These are phyloP conservation scores for Anagrus nilaparvatae DNA, from an alignment of 1,140 invertebrate genomes.

Conservation along the genomic window DNA sequence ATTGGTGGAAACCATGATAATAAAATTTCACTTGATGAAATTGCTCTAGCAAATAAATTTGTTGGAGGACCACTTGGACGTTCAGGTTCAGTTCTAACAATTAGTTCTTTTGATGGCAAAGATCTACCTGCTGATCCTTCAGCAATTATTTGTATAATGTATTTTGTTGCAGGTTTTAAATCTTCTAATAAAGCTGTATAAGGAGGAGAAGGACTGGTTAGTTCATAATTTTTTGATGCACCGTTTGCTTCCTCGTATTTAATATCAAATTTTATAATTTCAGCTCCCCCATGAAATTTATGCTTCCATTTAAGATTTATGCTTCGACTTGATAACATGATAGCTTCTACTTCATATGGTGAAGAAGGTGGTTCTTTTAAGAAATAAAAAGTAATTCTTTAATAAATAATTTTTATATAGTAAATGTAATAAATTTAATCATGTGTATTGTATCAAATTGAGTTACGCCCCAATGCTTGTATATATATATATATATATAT, in stretches of 20 bases:
- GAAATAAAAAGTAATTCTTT: no score
- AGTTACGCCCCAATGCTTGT: no score
- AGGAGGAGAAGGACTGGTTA: conserved; percentile 49
- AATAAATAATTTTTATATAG: no score
- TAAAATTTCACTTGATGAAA: conserved; percentile 65
- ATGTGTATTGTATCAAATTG: no score
- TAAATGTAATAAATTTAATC: no score
- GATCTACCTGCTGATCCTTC: conserved; percentile 67
- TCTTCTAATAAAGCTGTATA: conserved; percentile 56
- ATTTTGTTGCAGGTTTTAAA: conserved; percentile 67
- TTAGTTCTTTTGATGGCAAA: conserved; percentile 55
- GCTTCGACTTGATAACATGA: conserved; percentile 57
- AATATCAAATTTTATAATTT: conserved; percentile 65
- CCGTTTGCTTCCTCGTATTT: conserved; percentile 57
- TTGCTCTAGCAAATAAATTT: conserved; percentile 56
- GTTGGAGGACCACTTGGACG: conserved; percentile 64
- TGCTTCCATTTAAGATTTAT: conserved; percentile 70
- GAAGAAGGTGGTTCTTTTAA: conserved; percentile 67
- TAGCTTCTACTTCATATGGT: conserved; percentile 56
- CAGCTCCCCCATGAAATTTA: conserved; percentile 52
- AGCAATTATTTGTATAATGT: conserved; percentile 63
- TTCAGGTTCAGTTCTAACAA: conserved; percentile 64
- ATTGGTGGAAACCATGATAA: conserved; percentile 67
- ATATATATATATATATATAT: no score
- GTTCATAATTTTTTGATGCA: conserved; percentile 57